Evolutionary conservation across 2,113 vertebrate species (phyloP).

Genomic region (Otus sunia): DNA sequence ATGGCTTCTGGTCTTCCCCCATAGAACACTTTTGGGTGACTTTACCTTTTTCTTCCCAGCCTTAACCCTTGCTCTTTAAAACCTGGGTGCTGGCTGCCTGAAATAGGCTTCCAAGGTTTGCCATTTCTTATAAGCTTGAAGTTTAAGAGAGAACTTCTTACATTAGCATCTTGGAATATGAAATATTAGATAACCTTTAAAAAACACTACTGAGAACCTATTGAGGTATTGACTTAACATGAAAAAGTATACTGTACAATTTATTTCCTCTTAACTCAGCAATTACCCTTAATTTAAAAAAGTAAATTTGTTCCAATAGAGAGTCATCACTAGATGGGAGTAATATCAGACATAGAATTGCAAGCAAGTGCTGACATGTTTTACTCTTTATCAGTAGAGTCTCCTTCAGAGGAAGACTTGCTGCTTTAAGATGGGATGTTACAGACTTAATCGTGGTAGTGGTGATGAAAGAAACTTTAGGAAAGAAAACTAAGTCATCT

Average conservation of each 20-base stretch:
- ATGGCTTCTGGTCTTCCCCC: not conserved
- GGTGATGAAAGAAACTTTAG: not conserved
- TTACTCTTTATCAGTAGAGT: not conserved
- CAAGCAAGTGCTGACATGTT: not conserved
- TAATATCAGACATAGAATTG: not conserved
- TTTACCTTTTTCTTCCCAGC: not conserved
- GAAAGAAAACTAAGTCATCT: not conserved
- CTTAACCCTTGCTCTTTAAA: not conserved
- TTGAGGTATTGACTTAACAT: not conserved
- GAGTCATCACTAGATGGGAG: not conserved
- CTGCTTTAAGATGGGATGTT: not conserved
- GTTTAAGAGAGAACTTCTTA: not conserved
- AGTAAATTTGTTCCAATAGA: not conserved
- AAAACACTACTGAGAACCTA: not conserved
- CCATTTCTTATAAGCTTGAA: not conserved
- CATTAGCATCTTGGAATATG: not conserved
- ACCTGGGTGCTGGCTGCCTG: not conserved
- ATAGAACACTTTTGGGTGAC: not conserved
- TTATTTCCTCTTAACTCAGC: not conserved
- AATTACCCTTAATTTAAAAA: not conserved
- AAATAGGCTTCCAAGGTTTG: not conserved
- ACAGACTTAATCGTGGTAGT: not conserved
- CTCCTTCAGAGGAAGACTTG: not conserved
- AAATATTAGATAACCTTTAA: not conserved
- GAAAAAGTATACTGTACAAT: not conserved